These are phyloP conservation scores for Tromatobia lineatoria DNA, from an alignment of 2,888 invertebrate species.

Conservation along the genomic window DNA sequence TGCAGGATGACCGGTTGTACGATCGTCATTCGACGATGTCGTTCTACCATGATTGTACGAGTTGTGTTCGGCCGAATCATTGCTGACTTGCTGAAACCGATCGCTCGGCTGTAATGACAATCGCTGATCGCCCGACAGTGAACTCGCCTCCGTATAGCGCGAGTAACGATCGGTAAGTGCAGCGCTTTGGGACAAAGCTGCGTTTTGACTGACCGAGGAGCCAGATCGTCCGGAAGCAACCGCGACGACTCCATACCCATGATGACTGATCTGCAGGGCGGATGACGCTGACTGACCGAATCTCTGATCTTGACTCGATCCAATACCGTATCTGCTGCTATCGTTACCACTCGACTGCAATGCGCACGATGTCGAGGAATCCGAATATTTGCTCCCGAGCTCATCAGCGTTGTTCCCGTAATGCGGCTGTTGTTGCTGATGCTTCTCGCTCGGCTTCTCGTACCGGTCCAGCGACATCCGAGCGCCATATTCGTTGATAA, in stretches of 20 bases:
- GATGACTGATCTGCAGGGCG: slow-evolving; percentile 72
- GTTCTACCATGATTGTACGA: slow-evolving; percentile 58
- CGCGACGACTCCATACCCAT: slow-evolving; percentile 72
- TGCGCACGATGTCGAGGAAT: slow-evolving; percentile 65
- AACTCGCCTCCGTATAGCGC: slow-evolving; percentile 66
- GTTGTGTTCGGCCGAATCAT: slow-evolving; percentile 63
- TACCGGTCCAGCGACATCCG: slow-evolving; percentile 75
- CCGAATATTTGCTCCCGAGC: slow-evolving; percentile 58
- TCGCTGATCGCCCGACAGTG: slow-evolving; percentile 75
- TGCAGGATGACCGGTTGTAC: slow-evolving; percentile 10
- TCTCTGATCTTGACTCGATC: slow-evolving; percentile 73
- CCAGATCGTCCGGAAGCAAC: slow-evolving; percentile 72
- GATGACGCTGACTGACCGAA: slow-evolving; percentile 72
- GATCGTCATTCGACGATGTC: slow-evolving; percentile 47
- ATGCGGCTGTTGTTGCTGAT: slow-evolving; percentile 74
- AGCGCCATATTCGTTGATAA: slow-evolving; percentile 74
- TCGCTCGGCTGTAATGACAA: slow-evolving; percentile 72
- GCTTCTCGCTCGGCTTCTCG: slow-evolving; percentile 78
- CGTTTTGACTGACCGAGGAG: slow-evolving; percentile 72
- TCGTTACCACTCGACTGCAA: slow-evolving; percentile 74
- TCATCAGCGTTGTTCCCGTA: slow-evolving; percentile 65
- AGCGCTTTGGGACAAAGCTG: slow-evolving; percentile 28
- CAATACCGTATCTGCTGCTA: slow-evolving; percentile 62
- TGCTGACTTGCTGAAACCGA: slow-evolving; percentile 71
- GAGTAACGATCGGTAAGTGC: slow-evolving; percentile 62